phyloP scores from a whole-genome alignment of 1,140 invertebrate genomes.

The Centruroides vittatus region DNA sequence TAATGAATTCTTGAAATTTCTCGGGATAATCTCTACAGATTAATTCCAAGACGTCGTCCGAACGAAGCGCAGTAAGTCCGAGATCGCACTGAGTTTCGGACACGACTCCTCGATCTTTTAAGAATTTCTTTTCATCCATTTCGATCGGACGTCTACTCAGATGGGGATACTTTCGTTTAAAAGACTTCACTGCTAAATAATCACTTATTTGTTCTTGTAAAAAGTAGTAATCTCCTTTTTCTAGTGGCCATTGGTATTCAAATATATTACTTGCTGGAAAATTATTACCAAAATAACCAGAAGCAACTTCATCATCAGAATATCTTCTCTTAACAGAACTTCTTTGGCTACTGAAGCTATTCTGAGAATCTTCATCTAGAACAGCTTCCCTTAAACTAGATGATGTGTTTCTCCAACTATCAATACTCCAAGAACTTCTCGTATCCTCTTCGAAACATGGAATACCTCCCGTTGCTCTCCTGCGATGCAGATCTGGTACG shows the following conservation, averaged over 20 bases:
- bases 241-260: constrained; percentile 80
- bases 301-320: constrained; percentile 3
- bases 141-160: constrained; percentile 65
- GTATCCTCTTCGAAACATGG: constrained; percentile 18
- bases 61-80: constrained; percentile 75
- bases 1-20: constrained; percentile 84
- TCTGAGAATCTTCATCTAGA: constrained; percentile 8
- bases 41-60: constrained; percentile 82
- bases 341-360: constrained; percentile 4
- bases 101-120: constrained; percentile 67
- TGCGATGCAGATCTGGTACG: no score
- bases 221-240: constrained; percentile 56
- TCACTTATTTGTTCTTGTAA: constrained; percentile 86
- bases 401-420: constrained; percentile 4
- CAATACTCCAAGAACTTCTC: constrained; percentile 15
- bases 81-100: constrained; percentile 84
- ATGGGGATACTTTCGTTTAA: constrained; percentile 89
- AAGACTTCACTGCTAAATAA: constrained; percentile 86
- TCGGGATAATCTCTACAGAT: constrained; percentile 89
- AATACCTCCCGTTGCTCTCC: neutral
- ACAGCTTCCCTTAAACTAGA: neutral
- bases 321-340: neutral
- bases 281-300: neutral
- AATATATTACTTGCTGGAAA: constrained; percentile 53
- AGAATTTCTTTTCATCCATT: constrained; percentile 76